These are phyloP conservation scores for Capreolus pygargus DNA, from an alignment of 2,113 vertebrate genomes.

Conservation along the genomic window DNA sequence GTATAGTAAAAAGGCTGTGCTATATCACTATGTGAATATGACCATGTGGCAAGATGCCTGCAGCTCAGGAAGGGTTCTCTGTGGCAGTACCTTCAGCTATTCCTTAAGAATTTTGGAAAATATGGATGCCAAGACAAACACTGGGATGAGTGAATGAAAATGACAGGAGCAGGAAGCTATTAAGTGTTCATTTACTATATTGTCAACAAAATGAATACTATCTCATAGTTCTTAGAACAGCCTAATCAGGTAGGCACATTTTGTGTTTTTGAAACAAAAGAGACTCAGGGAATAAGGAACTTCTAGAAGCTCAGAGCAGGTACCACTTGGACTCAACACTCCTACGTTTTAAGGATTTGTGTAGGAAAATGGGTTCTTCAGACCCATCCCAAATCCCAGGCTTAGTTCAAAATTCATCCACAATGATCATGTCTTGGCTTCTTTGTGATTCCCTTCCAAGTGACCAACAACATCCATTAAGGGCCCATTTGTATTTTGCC, in stretches of 20 bases:
- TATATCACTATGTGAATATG: not conserved
- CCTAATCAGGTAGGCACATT: not conserved
- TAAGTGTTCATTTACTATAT: not conserved
- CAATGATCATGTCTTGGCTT: not conserved
- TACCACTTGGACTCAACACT: not conserved
- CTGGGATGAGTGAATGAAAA: not conserved
- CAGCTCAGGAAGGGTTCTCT: not conserved
- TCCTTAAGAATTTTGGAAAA: not conserved
- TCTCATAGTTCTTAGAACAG: not conserved
- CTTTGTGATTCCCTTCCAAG: not conserved
- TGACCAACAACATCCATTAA: not conserved
- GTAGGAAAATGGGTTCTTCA: not conserved
- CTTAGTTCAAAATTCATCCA: not conserved
- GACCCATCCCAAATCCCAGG: not conserved
- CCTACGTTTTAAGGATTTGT: not conserved
- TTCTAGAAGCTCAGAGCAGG: not conserved
- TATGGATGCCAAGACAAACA: not conserved
- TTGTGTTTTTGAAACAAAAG: not conserved
- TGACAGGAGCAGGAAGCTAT: not conserved
- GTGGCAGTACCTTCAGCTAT: not conserved
- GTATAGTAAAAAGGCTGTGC: accelerated
- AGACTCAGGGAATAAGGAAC: not conserved
- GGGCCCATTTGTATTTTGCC: not conserved
- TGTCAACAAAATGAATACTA: not conserved
- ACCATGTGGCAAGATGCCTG: not conserved